Percentiles rank a stretch among this genome's conserved stretches.
phyloP scores from a whole-genome alignment of 2,113 vertebrate species.

The Saguinus midas region DNA sequence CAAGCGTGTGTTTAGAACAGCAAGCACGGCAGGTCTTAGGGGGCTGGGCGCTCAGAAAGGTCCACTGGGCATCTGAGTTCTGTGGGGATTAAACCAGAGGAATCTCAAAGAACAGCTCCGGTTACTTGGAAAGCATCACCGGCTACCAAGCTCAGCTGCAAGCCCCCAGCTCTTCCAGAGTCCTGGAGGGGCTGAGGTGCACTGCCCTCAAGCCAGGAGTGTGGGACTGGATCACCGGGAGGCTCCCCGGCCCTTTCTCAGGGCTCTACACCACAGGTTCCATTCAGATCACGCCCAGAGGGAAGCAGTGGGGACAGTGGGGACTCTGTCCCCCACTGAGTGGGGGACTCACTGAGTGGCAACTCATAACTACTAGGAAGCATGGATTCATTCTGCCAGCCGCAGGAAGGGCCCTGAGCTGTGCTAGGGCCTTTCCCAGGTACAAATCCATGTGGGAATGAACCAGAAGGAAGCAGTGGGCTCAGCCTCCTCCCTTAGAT shows the following conservation, averaged over 20 bases:
- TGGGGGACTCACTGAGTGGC: not conserved
- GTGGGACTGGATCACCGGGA: not conserved
- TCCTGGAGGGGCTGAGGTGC: not conserved
- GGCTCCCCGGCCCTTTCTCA: not conserved
- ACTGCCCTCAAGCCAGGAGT: not conserved
- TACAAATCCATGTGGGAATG: not conserved
- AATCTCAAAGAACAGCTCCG: not conserved
- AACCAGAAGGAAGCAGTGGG: not conserved
- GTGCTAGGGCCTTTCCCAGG: not conserved
- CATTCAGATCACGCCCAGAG: not conserved
- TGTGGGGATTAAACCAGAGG: not conserved
- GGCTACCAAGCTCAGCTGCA: not conserved
- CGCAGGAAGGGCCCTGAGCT: not conserved
- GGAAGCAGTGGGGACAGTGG: fast-evolving
- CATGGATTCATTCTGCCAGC: not conserved
- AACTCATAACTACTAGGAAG: not conserved
- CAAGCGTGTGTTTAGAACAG: not conserved
- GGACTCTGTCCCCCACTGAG: no score
- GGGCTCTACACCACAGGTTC: not conserved
- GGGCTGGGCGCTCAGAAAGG: not conserved
- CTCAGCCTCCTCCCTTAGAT: not conserved
- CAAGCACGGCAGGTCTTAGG: not conserved
- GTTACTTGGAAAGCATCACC: not conserved
- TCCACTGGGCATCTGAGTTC: not conserved
- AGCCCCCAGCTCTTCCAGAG: not conserved